Evolutionary conservation across 2,888 invertebrate species (phyloP), one percentile per base, ranked within the genome.

Genomic region (Sphinx pinastri): DNA sequence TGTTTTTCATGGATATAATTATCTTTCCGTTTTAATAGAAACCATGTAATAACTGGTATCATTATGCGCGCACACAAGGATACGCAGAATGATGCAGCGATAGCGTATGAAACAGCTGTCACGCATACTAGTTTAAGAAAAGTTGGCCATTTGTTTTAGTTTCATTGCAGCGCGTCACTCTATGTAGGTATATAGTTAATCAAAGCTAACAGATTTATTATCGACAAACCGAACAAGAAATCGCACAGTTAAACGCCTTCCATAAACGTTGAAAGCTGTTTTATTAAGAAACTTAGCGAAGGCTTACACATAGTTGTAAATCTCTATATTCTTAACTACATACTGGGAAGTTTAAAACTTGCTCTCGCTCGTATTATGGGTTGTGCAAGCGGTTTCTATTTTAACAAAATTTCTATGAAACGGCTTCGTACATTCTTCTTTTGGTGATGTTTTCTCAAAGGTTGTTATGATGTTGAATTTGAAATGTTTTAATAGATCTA

Each of bases 261-360:
- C 19, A 49, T 70, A 68, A 71, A 31, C 68, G 63, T 68, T 55
- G 19, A 67, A 67, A 52, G 63, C 12, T 49, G 68, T 76, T 75
- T 77, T 76, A 77, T 76, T 77, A 80, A 76, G 72, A 77, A 78
- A 78, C 75, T 77, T 78, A 71, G 38, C 66, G 70, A 68, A 71
- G 67, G 71, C 75, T 77, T 76, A 76, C 71, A 76, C 73, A 80
- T 81, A 80, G 80, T 82, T 81, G 79, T 78, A 80, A 80, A 79
- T 79, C 78, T 73, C 77, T 77, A 77, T 78, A 76, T 76, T 77
- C 74, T 59, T 10, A 69, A 69, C 58, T 69, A 58, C 54, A 57
- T 57, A 57, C 68, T 47, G 47, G 19, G 45, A 68, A 68, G 68
- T 68, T 68, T 47, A 13, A 51, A 52, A 67, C 45, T 57, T 68